phyloP scores from a whole-genome alignment of 2,888 invertebrate genomes.

The Cheilosia variabilis region DNA sequence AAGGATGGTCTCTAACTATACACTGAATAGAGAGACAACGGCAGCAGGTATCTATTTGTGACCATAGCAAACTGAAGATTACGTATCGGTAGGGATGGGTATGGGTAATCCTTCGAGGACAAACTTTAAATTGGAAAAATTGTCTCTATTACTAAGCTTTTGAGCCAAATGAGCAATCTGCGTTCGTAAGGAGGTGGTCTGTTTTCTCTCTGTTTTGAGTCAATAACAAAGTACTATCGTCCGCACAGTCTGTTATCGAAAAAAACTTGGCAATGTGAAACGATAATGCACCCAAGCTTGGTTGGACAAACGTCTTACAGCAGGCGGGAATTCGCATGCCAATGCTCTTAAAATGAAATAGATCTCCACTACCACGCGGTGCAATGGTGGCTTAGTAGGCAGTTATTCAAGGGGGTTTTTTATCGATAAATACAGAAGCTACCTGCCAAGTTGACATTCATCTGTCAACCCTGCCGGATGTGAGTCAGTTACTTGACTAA shows the following conservation, averaged over 20 bases:
- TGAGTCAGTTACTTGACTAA: too few species aligned
- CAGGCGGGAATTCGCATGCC: too few species aligned
- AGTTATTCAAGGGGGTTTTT: too few species aligned
- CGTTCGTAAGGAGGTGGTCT: not conserved
- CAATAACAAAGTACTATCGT: not conserved
- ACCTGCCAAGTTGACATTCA: too few species aligned
- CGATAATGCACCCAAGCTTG: too few species aligned
- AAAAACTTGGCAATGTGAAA: too few species aligned
- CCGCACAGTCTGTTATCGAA: not conserved
- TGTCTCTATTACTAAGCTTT: not conserved
- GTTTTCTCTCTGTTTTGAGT: not conserved
- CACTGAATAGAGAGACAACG: not conserved
- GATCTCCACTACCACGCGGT: too few species aligned
- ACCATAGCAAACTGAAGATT: not conserved
- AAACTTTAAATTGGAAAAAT: slow-evolving; percentile 1
- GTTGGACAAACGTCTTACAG: too few species aligned
- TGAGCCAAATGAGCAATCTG: slow-evolving; percentile 17
- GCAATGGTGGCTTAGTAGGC: too few species aligned
- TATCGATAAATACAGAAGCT: too few species aligned
- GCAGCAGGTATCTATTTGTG: not conserved
- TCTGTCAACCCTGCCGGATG: too few species aligned
- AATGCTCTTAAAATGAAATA: too few species aligned
- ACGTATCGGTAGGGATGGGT: not conserved
- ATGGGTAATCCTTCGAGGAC: not conserved
- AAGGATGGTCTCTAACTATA: not conserved